These are phyloP conservation scores for Burhinus bistriatus DNA, from an alignment of 2,113 vertebrate species.

Conservation along the genomic window DNA sequence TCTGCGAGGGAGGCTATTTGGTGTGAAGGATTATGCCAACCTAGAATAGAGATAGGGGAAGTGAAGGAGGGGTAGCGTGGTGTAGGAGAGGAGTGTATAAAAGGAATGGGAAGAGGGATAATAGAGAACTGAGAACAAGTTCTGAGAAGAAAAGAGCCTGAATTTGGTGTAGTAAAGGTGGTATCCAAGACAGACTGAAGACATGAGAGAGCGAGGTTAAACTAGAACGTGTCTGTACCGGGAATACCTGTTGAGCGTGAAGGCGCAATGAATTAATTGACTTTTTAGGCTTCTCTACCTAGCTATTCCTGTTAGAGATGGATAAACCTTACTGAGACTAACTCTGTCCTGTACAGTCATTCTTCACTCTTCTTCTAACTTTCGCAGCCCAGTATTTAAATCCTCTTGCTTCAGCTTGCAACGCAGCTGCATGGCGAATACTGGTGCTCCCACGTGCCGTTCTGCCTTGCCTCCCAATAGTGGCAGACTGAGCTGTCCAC, in stretches of 20 bases:
- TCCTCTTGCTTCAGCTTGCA: neutral
- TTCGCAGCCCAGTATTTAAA: neutral
- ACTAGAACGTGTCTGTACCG: neutral
- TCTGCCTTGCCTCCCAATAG: neutral
- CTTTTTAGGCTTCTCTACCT: neutral
- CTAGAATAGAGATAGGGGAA: neutral
- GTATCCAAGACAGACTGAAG: neutral
- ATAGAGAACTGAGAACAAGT: neutral
- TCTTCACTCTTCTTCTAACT: neutral
- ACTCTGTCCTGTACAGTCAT: neutral
- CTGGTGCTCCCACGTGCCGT: neutral
- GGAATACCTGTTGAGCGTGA: neutral
- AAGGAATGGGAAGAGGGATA: neutral
- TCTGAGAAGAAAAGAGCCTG: neutral
- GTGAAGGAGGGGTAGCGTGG: neutral
- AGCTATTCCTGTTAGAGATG: neutral
- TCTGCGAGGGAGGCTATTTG: rapidly evolving
- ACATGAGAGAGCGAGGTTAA: neutral
- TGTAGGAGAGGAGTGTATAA: neutral
- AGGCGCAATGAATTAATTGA: neutral
- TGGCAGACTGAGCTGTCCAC: neutral
- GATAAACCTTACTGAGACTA: neutral
- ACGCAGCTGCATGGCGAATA: neutral
- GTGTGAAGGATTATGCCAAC: neutral
- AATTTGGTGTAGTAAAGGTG: neutral